A percentile compares a stretch with the other conserved stretches of the same genome.
phyloP scores from a whole-genome alignment of 2,888 invertebrate genomes.

The Leptopilina syphax region DNA sequence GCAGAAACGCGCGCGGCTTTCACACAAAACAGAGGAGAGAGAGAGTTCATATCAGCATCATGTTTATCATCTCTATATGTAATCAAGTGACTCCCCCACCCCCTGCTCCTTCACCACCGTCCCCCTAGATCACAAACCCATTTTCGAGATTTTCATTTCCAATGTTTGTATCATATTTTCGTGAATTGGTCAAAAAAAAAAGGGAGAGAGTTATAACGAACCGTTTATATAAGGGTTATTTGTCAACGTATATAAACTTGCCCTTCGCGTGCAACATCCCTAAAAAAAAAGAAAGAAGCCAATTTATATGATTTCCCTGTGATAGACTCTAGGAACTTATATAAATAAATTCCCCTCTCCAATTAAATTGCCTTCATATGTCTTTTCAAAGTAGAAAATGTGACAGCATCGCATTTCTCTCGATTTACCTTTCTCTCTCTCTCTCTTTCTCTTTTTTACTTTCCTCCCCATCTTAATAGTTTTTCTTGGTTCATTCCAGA shows the following conservation, averaged over 20 bases:
- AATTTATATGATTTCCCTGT: constrained; percentile 51
- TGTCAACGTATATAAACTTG: constrained; percentile 64
- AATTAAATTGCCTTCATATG: constrained; percentile 74
- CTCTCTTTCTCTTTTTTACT: constrained; percentile 39
- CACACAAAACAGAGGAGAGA: constrained; percentile 47
- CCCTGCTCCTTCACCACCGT: constrained; percentile 48
- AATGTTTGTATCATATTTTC: constrained; percentile 64
- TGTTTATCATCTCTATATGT: constrained; percentile 72
- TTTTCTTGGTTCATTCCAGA: constrained; percentile 41
- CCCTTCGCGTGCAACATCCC: constrained; percentile 48
- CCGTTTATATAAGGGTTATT: constrained; percentile 75
- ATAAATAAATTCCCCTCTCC: constrained; percentile 73
- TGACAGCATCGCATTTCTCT: constrained; percentile 65
- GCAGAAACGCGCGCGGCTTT: constrained; percentile 36
- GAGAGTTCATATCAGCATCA: constrained; percentile 73
- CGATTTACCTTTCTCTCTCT: constrained; percentile 47
- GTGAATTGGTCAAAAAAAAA: constrained; percentile 35
- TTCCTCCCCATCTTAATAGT: neutral
- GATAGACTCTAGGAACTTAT: constrained; percentile 74
- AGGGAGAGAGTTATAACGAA: constrained; percentile 62
- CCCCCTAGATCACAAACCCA: constrained; percentile 64
- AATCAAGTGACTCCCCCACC: constrained; percentile 70
- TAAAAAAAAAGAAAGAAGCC: constrained; percentile 24
- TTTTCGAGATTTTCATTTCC: constrained; percentile 66
- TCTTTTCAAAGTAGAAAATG: constrained; percentile 74